These are phyloP conservation scores for Agrilus biguttatus DNA, from an alignment of 2,888 invertebrate species.

Conservation along the genomic window DNA sequence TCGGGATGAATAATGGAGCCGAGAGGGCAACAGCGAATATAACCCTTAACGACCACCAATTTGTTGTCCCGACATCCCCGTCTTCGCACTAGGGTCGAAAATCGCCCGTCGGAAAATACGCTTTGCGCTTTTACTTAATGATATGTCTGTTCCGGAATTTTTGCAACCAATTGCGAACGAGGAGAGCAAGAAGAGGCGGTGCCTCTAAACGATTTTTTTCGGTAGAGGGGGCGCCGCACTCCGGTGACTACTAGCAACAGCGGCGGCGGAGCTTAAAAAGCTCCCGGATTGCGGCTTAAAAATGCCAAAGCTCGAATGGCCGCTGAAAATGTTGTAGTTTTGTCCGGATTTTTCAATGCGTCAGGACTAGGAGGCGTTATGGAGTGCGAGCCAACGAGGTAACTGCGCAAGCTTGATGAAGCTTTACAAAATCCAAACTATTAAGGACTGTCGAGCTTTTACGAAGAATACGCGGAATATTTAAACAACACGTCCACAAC, in stretches of 20 bases:
- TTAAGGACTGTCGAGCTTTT: no score
- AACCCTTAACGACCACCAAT: no score
- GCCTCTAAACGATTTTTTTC: conserved; percentile 11
- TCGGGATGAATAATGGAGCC: conserved; percentile 23
- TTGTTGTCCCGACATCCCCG: no score
- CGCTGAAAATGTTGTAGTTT: conserved; percentile 22
- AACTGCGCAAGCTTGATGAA: no score
- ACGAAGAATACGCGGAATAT: no score
- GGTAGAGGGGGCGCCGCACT: conserved; percentile 1
- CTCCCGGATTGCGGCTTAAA: conserved; percentile 29
- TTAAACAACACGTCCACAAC: no score
- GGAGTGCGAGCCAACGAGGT: no score
- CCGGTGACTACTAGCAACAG: neutral
- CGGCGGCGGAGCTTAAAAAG: conserved; percentile 21
- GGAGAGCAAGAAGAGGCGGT: conserved; percentile 21
- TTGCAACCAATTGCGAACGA: conserved; percentile 27
- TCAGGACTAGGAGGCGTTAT: no score
- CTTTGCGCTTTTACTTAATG: conserved; percentile 21
- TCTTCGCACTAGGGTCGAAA: conserved; percentile 16
- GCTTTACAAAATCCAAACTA: no score
- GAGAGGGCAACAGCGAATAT: no score
- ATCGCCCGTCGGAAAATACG: conserved; percentile 27
- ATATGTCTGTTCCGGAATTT: conserved; percentile 31
- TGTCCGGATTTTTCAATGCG: no score
- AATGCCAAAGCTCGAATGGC: conserved; percentile 33